Evolutionary conservation across 2,797 vertebrate species (phyloP).

Genomic region (Catharus ustulatus): DNA sequence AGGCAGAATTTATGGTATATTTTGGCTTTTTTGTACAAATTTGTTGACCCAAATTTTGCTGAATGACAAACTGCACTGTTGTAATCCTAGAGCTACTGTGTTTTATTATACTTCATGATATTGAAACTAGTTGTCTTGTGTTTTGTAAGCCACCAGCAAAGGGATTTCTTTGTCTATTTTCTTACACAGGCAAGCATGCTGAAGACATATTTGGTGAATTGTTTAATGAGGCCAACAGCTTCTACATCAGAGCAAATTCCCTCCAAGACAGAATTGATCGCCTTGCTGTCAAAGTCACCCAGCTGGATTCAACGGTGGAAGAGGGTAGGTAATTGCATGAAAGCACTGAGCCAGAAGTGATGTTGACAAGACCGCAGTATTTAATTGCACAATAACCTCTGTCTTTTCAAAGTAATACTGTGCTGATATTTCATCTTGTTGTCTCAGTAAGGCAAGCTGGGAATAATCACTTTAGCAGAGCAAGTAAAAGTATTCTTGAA

Average conservation of each 20-base stretch:
- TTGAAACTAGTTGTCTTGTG: not conserved
- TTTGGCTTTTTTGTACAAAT: not conserved
- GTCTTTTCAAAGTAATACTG: conserved; percentile 23
- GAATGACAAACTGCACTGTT: not conserved
- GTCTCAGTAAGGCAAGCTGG: not conserved
- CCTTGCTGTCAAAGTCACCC: conserved; percentile 97
- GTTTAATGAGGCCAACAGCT: conserved; percentile 96
- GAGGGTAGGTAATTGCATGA: conserved; percentile 87
- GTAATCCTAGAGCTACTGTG: not conserved
- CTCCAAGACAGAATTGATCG: conserved; percentile 98
- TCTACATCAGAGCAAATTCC: conserved; percentile 96
- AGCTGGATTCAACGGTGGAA: conserved; percentile 98
- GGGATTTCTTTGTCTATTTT: conserved; percentile 31
- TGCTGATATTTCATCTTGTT: conserved; percentile 38
- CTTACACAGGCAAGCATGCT: conserved; percentile 91
- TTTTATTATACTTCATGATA: not conserved
- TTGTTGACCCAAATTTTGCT: not conserved
- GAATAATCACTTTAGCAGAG: not conserved
- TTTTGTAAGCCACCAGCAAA: conserved; percentile 19
- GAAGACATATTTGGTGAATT: conserved; percentile 99
- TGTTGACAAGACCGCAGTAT: conserved; percentile 52
- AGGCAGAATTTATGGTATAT: not conserved
- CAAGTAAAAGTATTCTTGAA: not conserved
- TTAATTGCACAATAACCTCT: conserved; percentile 63
- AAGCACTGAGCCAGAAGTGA: conserved; percentile 44